Conservation (phyloP, 2,888 invertebrate species). For the Penaeus monodon region DNA sequence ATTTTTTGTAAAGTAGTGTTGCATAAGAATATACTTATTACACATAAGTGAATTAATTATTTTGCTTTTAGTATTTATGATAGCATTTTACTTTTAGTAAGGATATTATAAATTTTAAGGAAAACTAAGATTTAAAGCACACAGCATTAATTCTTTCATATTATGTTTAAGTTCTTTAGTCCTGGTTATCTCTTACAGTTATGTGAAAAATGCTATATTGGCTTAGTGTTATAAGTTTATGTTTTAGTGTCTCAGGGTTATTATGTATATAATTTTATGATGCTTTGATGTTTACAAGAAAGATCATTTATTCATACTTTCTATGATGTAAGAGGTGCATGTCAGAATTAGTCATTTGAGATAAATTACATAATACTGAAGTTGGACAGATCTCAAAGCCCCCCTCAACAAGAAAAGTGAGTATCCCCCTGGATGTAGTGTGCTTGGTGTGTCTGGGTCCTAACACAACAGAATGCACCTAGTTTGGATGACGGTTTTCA, state of each 20-base stretch:
- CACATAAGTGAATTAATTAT: too few species aligned
- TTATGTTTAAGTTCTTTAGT: too few species aligned
- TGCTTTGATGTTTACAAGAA: conserved; percentile 24
- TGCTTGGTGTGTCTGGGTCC: conserved; percentile 38
- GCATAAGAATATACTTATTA: too few species aligned
- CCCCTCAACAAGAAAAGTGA: conserved; percentile 36
- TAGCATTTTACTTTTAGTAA: too few species aligned
- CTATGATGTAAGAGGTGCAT: conserved; percentile 37
- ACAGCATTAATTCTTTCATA: too few species aligned
- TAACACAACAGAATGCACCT: background rate
- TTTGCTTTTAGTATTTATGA: too few species aligned
- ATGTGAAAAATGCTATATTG: too few species aligned
- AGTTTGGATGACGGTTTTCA: too few species aligned
- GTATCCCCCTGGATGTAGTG: conserved; percentile 25
- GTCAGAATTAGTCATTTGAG: conserved; percentile 32
- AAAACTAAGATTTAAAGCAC: too few species aligned
- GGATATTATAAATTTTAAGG: too few species aligned
- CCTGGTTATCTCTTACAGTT: too few species aligned
- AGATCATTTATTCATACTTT: conserved; percentile 36
- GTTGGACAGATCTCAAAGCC: conserved; percentile 47
- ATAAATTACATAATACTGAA: conserved; percentile 31
- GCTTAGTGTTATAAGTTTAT: background rate
- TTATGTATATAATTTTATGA: conserved; percentile 7
- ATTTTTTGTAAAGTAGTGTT: too few species aligned
- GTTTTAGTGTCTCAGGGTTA: background rate